Conservation (phyloP, 2,888 invertebrate species). For the Apotomis turbidana region DNA sequence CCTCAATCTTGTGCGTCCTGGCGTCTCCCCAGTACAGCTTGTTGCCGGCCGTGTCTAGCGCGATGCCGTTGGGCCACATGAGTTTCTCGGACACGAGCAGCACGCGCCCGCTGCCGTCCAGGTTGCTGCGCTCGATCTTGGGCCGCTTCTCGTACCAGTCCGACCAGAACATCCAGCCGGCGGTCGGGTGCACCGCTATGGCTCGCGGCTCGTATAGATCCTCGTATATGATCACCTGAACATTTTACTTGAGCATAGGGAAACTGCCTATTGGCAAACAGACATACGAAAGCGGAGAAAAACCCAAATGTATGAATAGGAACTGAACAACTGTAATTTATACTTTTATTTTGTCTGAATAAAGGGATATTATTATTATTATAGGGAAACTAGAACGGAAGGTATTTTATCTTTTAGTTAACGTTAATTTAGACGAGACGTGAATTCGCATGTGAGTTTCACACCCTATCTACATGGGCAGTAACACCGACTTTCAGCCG, state of each 20-base stretch:
- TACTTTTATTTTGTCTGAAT: too few relatives aligned
- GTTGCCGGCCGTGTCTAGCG: slow-evolving; percentile 85
- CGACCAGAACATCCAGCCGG: slow-evolving; percentile 97
- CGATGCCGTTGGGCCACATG: slow-evolving; percentile 94
- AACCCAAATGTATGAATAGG: too few relatives aligned
- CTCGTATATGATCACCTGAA: slow-evolving; percentile 90
- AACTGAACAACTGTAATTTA: too few relatives aligned
- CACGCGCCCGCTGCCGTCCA: slow-evolving; percentile 90
- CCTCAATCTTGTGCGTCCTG: slow-evolving; percentile 94
- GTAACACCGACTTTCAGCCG: too few relatives aligned
- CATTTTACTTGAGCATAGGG: not conserved
- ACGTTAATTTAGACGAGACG: too few relatives aligned
- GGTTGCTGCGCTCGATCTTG: slow-evolving; percentile 93
- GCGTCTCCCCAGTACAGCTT: slow-evolving; percentile 96
- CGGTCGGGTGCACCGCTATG: slow-evolving; percentile 93
- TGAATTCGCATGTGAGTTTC: too few relatives aligned
- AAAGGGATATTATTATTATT: too few relatives aligned
- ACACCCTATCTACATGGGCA: too few relatives aligned
- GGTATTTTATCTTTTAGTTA: too few relatives aligned
- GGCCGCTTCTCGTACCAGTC: slow-evolving; percentile 95
- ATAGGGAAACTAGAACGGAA: too few relatives aligned
- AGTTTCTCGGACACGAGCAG: slow-evolving; percentile 88
- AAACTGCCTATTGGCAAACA: too few relatives aligned
- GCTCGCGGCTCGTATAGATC: slow-evolving; percentile 95
- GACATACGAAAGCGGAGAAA: too few relatives aligned